Percentiles rank a stretch among this genome's conserved stretches.
These are phyloP conservation scores for Psammodynastes pulverulentus DNA, from an alignment of 2,113 vertebrate species.

Conservation along the genomic window DNA sequence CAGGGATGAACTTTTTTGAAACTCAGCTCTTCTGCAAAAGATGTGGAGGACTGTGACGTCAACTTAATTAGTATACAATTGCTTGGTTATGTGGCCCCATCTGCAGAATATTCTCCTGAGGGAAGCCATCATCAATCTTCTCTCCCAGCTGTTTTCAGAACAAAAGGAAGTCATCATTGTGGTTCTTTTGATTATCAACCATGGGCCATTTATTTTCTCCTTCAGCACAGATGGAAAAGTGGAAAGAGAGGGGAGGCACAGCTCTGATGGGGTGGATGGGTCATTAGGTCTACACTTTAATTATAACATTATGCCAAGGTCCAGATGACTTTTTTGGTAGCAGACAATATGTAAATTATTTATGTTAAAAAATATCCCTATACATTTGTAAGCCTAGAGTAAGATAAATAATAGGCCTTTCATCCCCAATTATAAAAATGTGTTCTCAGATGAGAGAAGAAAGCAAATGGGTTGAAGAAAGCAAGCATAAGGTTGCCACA, in stretches of 20 bases:
- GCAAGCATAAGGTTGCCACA: neutral
- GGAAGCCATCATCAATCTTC: constrained; percentile 5
- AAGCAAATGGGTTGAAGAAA: neutral
- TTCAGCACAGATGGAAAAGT: constrained; percentile 42
- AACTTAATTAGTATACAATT: neutral
- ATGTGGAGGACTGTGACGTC: neutral
- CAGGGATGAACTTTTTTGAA: neutral
- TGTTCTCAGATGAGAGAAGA: neutral
- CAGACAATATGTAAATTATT: constrained; percentile 50
- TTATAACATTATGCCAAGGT: constrained; percentile 36
- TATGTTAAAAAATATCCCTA: constrained; percentile 45
- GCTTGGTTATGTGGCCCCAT: constrained; percentile 21
- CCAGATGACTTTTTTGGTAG: constrained; percentile 53
- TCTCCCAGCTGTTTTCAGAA: constrained; percentile 1
- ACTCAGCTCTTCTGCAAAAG: fast-evolving
- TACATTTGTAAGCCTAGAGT: constrained; percentile 28
- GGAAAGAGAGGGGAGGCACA: neutral
- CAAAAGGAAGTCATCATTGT: neutral
- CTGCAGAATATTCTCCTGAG: constrained; percentile 27
- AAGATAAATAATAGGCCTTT: neutral
- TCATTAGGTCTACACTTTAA: constrained; percentile 41
- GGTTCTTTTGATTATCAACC: constrained; percentile 24
- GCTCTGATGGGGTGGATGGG: constrained; percentile 26
- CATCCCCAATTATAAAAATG: neutral
- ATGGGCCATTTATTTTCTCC: constrained; percentile 30